Base-by-base conservation (phyloP, 2,888 invertebrate genomes). In the Tetranychus truncatus region DNA sequence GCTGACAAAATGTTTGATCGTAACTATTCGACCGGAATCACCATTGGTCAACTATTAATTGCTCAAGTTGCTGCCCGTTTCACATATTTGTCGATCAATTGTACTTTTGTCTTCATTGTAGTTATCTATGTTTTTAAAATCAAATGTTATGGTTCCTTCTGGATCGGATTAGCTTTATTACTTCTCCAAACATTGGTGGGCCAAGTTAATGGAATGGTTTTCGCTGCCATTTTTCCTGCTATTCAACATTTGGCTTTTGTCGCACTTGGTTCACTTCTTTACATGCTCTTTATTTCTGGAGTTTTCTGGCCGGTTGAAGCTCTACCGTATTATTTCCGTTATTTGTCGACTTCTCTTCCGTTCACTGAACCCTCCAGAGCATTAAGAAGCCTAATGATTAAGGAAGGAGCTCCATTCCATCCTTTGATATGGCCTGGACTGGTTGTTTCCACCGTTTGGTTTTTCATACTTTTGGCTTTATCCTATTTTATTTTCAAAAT, bases 1-100 rank as follows among this genome's bases (percentile, higher is more conserved):
- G n/a, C 45, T 6, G 74, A 74, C 18, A 44, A 73, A 65, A 74
- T 74, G 74, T 74, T 74, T 66, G 66, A 34, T 45, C 66, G 74
- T 18, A 74, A 66, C 34, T 74, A 34, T 46, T 21, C 74, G 5
- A 45, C 67, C 1, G 74, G 74, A 11, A 20, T 74, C 0, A 66
- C 74, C 1, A 66, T 45, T 20, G 21, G n/a, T 66, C 74, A 74
- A 20, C 71, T 74, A 9, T n/a, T 74, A 20, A 44, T 74, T 66
- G 74, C 74, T 11, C 66, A 74, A 44, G 24, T 67, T 11, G n/a
- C 34, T 11, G 45, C 72, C 11, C 44, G 72, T 18, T 72, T 45
- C n/a, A 72, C 45, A n/a, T 72, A 45, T 44, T 45, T 45, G 45
- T 11, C 72, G 4, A n/a, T n/a, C 1, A 45, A 45, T 18, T 11